Evolutionary conservation across 2,888 invertebrate species (phyloP), one percentile per base, ranked within the genome.

Genomic region (Drosophila helvetica): DNA sequence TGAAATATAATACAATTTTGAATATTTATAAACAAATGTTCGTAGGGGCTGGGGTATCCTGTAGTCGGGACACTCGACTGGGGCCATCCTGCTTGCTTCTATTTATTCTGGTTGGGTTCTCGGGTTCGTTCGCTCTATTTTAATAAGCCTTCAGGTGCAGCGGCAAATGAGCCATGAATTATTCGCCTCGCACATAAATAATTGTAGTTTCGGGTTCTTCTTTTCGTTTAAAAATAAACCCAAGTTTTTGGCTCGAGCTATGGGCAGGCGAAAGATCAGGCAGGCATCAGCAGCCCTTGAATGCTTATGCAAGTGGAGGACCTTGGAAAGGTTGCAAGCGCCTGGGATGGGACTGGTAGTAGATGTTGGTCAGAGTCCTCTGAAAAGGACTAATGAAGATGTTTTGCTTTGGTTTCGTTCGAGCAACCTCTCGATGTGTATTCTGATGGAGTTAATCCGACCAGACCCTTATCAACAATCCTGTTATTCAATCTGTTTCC

Each of bases 61-160:
- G 18, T 15, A 7, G 43, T 30, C 63, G 64, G 38, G 25, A 38
- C 30, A 65, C 33, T 47, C 66, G 47, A 46, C 38, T 43, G 8
- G 43, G 18, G 19, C 22, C 15, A 22, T 30, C 46, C 25, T 17
- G 30, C 19, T 43, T 62, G 55, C 18, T 64, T 48, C n/a, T 47
- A 25, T 18, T 63, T 46, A 27, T 22, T 56, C 46, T 68, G 53
- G 45, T 25, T 25, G 33, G 17, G 22, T 27, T 62, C 18, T 30
- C 17, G 58, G 71, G 71, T 70, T 47, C 50, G 48, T 56, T 62
- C 25, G 51, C 54, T 47, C 47, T 70, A 67, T 75, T 74, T 73
- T 87, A 85, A 87, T 85, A 89, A 87, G 83, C 77, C 86, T 77
- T 88, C 89, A 85, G 88, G 88, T 85, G 85, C 89, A 89, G 72